Conservation (phyloP, 2,113 vertebrate species). For the Sturnus vulgaris region DNA sequence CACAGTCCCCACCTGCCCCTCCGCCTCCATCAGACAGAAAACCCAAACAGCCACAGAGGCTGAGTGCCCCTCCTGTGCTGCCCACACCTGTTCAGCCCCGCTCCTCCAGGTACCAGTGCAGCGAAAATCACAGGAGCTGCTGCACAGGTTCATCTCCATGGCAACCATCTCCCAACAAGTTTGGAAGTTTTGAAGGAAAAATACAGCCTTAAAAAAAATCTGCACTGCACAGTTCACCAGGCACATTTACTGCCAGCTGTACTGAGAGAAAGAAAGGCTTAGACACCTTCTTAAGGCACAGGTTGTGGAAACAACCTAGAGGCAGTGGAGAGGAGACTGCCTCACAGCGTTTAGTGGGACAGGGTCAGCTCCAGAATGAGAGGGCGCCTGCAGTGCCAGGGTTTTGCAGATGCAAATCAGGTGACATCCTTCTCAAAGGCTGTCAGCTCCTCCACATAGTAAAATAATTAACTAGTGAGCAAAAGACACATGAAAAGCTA, state of each 20-base stretch:
- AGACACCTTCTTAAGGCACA: neutral
- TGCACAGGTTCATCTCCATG: neutral
- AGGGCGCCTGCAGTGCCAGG: fast-evolving
- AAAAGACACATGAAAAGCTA: neutral
- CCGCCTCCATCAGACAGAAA: neutral
- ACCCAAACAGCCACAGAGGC: neutral
- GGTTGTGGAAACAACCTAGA: neutral
- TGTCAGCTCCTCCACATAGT: neutral
- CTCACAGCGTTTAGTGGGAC: neutral
- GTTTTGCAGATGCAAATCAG: neutral
- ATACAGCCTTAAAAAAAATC: neutral
- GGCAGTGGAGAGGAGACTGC: neutral
- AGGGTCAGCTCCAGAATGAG: neutral
- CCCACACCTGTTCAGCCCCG: neutral
- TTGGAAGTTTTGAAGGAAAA: neutral
- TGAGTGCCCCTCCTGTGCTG: neutral
- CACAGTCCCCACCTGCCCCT: neutral
- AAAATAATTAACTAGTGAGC: neutral
- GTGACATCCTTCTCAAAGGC: neutral
- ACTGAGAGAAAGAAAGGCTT: neutral
- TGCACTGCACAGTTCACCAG: neutral
- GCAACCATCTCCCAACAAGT: neutral
- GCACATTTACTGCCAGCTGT: neutral
- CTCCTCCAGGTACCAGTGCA: neutral
- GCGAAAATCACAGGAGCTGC: neutral